Base-by-base conservation (phyloP, 2,797 vertebrate genomes). In the Hybognathus amarus region DNA sequence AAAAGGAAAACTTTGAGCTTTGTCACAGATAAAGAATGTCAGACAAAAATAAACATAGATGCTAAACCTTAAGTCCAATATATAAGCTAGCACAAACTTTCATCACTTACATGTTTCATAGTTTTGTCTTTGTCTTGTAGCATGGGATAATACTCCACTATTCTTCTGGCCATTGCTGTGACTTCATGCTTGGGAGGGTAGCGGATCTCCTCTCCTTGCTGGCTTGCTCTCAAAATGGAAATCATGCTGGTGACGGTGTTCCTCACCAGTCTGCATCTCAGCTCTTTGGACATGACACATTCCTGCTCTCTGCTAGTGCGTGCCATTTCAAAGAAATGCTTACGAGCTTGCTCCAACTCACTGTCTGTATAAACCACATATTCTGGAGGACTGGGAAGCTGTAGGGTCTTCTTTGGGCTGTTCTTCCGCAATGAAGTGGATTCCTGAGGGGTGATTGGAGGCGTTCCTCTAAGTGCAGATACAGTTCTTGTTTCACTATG, bases 231-330 rank as follows among this genome's bases (percentile, higher is more conserved):
- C 75, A 84, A 64, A 50, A 86, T 84, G 22, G 63, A 81, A 75
- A 85, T 75, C 79, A 77, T 88, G 66, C 82, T 86, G 70, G 85
- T 77, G 54, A 86, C 45, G 1, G 80, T 86, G 69, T 86, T 89
- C 56, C 85, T 89, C 73, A 77, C 64, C 78, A 88, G 83, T 66
- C 85, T 80, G 70, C 80, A 77, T 76, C 79, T 85, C 83, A 85
- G 56, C 64, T 87, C 80, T 83, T 86, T 89, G 22, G 83, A 87
- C 80, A 84, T 86, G 64, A 64, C 36, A 33, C 61, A 67, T 20
- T 77, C 79, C 40, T 52, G 47, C 30, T 83, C 80, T 83, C 38
- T 82, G 8, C 74, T 78, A 76, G 54, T 83, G 73, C 6, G 10
- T 10, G 40, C 68, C 83, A 85, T 80, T 61, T 86, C 82, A 84